These are phyloP conservation scores for Metellina segmentata DNA, from an alignment of 2,888 invertebrate genomes.

Conservation along the genomic window DNA sequence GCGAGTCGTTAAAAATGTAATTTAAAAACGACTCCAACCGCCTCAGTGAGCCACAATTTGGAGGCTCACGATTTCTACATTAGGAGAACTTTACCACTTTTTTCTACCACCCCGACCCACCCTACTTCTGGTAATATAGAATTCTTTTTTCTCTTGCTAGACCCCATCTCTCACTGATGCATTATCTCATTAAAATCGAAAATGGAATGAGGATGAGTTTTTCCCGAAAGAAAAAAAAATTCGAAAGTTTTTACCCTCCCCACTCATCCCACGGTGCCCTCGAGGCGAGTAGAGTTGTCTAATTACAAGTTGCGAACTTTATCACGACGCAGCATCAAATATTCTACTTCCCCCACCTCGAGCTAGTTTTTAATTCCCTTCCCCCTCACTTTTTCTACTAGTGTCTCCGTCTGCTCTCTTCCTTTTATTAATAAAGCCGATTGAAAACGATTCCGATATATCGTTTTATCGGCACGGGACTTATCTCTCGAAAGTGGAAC, in stretches of 20 bases:
- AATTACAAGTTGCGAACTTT: conserved; percentile 71
- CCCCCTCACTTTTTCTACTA: neutral
- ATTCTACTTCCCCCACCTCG: neutral
- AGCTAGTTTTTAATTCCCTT: conserved; percentile 17
- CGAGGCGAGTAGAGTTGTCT: conserved; percentile 66
- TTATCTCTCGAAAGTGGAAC: conserved; percentile 66
- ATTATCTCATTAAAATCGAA: conserved; percentile 76
- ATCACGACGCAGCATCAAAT: conserved; percentile 64
- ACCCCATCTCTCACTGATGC: conserved; percentile 60
- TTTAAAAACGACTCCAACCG: conserved; percentile 68
- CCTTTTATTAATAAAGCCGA: conserved; percentile 69
- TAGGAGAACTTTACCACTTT: conserved; percentile 54
- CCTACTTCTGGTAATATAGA: neutral
- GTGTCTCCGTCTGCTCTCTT: conserved; percentile 17
- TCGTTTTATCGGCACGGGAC: conserved; percentile 60
- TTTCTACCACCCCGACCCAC: conserved; percentile 32
- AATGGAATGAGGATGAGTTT: conserved; percentile 40
- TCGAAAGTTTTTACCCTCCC: conserved; percentile 7
- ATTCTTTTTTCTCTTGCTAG: conserved; percentile 13
- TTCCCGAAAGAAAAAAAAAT: conserved; percentile 17
- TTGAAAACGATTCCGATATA: conserved; percentile 70
- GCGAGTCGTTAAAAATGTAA: conserved; percentile 69
- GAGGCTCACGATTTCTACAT: conserved; percentile 67
- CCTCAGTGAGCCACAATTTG: conserved; percentile 56
- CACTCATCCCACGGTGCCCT: conserved; percentile 37